Conservation (phyloP, 2,888 invertebrate species). For the Athetis lepigone region DNA sequence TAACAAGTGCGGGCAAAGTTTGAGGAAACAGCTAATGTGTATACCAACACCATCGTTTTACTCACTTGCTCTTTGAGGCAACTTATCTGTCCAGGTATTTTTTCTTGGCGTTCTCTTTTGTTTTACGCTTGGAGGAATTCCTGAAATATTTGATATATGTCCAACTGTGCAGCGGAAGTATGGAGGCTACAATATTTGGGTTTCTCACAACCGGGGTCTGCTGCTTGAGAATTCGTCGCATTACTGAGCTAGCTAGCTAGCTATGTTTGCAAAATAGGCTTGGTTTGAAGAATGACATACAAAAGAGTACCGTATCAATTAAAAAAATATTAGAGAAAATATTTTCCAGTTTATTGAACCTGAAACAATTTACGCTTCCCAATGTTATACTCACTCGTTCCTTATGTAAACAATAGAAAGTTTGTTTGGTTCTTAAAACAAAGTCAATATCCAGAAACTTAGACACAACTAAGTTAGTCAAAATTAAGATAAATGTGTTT, state of each 20-base stretch:
- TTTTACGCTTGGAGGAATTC: slow-evolving; percentile 3
- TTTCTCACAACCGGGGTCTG: no score
- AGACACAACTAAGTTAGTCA: slow-evolving; percentile 58
- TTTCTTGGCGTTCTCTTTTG: slow-evolving; percentile 19
- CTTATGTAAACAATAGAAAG: slow-evolving; percentile 15
- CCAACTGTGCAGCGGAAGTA: background rate
- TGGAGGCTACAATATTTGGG: slow-evolving; percentile 5
- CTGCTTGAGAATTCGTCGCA: background rate
- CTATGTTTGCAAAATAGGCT: background rate
- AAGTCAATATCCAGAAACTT: slow-evolving; percentile 55
- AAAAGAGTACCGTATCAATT: no score
- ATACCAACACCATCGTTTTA: background rate
- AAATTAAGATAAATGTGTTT: slow-evolving; percentile 75
- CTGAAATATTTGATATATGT: slow-evolving; percentile 17
- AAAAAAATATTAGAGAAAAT: background rate
- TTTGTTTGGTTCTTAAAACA: slow-evolving; percentile 27
- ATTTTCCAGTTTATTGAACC: background rate
- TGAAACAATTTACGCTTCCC: background rate
- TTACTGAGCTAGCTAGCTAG: background rate
- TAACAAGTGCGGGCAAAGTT: no score
- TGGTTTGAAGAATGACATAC: no score
- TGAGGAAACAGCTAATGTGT: background rate
- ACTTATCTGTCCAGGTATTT: background rate
- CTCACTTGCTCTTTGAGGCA: background rate
- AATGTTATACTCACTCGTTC: slow-evolving; percentile 9